Evolutionary conservation across 1,140 invertebrate genomes (phyloP), one percentile per base, ranked within the genome.

Genomic region (Euwallacea fornicatus): DNA sequence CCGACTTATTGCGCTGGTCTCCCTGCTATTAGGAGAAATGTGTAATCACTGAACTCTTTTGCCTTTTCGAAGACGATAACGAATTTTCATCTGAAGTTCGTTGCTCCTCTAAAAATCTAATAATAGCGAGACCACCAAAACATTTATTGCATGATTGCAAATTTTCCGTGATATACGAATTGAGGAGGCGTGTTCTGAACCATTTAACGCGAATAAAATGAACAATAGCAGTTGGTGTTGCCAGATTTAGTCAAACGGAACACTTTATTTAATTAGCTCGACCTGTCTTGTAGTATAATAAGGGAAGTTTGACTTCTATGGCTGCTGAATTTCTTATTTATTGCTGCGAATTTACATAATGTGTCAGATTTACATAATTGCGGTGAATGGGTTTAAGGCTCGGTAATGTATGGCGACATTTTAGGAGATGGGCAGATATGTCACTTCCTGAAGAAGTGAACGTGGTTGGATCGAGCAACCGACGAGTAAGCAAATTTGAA

Each of bases 71-170:
- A 50, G 13, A 13, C 50, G 59, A 67, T 44, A 46, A 42, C 54
- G 42, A 50, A 50, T 53, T 50, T 7, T 33, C 46, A 21, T 69
- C 58, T 69, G 47, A 9, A 54, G 66, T 60, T 69, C 66, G 33
- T 61, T 69, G 66, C 56, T 61, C 66, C 21, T 41, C 56, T 44
- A 46, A 44, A 61, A 61, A 53, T 50, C 56, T 69, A 61, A 60
- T 60, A 50, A 56, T 69, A 69, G 58, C 58, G 41, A 41, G 50
- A 43, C 63, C 33, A 58, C 58, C 58, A 50, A 69, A 69, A 69
- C 66, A 69, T 69, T 69, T 60, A 69, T 69, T 69, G 42, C 66
- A 61, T 54, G 66, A 69, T 69, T 69, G 66, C 66, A 69, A 69
- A 69, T 69, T 50, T 69, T 60, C 66, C 46, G 66, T 61, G 58